A percentile compares a stretch with the other conserved stretches of the same genome.
Evolutionary conservation across 2,797 vertebrate species (phyloP).

Genomic region (Remorina albescens): DNA sequence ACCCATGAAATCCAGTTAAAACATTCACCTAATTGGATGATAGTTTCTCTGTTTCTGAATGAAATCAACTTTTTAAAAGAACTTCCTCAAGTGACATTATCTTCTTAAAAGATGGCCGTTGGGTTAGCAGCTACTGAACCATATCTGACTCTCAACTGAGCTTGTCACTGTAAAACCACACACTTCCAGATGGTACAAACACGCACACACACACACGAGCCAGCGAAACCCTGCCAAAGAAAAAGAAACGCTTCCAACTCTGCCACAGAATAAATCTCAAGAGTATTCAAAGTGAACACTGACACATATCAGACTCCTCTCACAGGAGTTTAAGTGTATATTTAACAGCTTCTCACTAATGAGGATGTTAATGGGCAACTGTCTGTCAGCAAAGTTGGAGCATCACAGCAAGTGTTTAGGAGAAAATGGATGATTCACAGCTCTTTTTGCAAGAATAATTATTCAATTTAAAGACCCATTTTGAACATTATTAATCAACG

Average conservation of each 20-base stretch:
- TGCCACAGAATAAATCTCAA: conserved; percentile 48
- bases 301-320: conserved; percentile 51
- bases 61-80: conserved; percentile 32
- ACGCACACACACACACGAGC: conserved; percentile 19
- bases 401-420: conserved; percentile 4
- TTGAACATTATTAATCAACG: conserved; percentile 12
- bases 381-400: conserved; percentile 21
- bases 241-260: conserved; percentile 39
- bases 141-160: conserved; percentile 50
- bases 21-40: conserved; percentile 45
- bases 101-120: conserved; percentile 37
- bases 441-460: conserved; percentile 1
- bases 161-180: conserved; percentile 50
- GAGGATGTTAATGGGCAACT: conserved; percentile 39
- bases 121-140: conserved; percentile 45
- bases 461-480: neutral
- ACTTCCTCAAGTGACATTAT: conserved; percentile 46
- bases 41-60: conserved; percentile 17
- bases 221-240: conserved; percentile 51
- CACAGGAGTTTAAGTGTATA: conserved; percentile 50
- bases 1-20: conserved; percentile 16
- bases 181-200: conserved; percentile 53
- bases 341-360: conserved; percentile 62
- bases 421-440: conserved; percentile 20
- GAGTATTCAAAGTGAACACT: conserved; percentile 49